These are phyloP conservation scores for Drosophila heteroneura DNA, from an alignment of 2,888 invertebrate species.

Conservation along the genomic window DNA sequence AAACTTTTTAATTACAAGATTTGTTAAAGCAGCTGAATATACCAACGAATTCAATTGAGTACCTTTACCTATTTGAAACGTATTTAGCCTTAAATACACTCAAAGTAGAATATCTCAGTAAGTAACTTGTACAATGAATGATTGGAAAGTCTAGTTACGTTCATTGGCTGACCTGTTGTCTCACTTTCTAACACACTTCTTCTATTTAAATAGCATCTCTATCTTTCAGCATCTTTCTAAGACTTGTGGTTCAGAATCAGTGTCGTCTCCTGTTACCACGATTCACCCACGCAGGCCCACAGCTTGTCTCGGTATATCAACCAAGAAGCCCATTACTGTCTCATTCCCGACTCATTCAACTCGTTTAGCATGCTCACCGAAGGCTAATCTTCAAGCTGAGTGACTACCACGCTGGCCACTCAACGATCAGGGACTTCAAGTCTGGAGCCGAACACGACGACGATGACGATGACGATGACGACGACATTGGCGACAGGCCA, in stretches of 20 bases:
- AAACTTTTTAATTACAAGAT: neutral
- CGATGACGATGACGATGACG: conserved; percentile 33
- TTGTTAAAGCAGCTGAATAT: neutral
- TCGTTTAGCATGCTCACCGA: conserved; percentile 71
- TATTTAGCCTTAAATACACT: conserved; percentile 3
- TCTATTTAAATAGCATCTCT: conserved; percentile 35
- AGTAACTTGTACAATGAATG: conserved; percentile 9
- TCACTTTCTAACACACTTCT: conserved; percentile 48
- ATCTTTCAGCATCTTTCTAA: conserved; percentile 21
- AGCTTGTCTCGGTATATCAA: conserved; percentile 71
- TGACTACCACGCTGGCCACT: conserved; percentile 52
- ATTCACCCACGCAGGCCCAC: conserved; percentile 58
- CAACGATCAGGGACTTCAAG: conserved; percentile 25
- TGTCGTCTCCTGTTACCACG: conserved; percentile 70
- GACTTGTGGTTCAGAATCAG: conserved; percentile 47
- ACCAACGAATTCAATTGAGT: neutral
- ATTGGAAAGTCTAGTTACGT: conserved; percentile 17
- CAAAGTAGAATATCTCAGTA: conserved; percentile 6
- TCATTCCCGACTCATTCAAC: conserved; percentile 82
- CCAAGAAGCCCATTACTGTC: conserved; percentile 83
- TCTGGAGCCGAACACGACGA: conserved; percentile 19
- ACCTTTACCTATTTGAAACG: neutral
- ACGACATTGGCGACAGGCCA: conserved; percentile 77
- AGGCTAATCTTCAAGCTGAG: conserved; percentile 68
- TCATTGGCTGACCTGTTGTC: conserved; percentile 25